Percentiles rank a stretch among this genome's conserved stretches.
Conservation (phyloP, 2,113 vertebrate species). For the Oreochromis tanganicae region DNA sequence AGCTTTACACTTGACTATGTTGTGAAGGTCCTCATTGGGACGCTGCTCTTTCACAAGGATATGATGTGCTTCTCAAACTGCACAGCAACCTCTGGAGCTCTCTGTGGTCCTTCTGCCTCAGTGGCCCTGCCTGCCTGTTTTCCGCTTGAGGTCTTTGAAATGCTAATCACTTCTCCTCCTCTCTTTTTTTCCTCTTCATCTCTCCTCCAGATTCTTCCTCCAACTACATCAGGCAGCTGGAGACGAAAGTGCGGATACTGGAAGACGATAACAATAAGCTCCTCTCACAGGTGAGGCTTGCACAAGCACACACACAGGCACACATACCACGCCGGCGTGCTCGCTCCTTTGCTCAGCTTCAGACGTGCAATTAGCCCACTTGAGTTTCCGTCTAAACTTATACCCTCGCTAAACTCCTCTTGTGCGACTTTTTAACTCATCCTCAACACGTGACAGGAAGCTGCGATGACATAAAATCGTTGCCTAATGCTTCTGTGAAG, state of each 20-base stretch:
- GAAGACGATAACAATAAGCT: conserved; percentile 88
- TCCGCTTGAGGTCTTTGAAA: conserved; percentile 48
- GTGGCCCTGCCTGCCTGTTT: background rate
- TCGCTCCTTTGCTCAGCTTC: background rate
- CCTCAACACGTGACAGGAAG: background rate
- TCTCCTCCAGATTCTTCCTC: conserved; percentile 81
- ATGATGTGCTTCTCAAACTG: background rate
- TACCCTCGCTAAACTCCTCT: background rate
- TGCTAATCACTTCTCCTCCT: conserved; percentile 47
- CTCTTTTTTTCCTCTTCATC: conserved; percentile 6
- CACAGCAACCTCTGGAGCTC: background rate
- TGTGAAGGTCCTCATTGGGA: background rate
- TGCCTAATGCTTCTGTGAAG: background rate
- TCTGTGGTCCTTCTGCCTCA: conserved; percentile 25
- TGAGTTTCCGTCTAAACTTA: background rate
- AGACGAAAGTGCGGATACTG: conserved; percentile 89
- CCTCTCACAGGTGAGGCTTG: conserved; percentile 81
- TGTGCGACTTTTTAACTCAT: background rate
- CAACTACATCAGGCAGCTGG: conserved; percentile 90
- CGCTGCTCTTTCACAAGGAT: background rate
- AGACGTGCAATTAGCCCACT: background rate
- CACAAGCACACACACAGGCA: background rate
- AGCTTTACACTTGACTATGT: background rate
- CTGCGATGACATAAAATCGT: background rate
- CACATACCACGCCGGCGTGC: background rate